Base-by-base conservation (phyloP, 2,888 invertebrate genomes). In the Meliscaeva auricollis region DNA sequence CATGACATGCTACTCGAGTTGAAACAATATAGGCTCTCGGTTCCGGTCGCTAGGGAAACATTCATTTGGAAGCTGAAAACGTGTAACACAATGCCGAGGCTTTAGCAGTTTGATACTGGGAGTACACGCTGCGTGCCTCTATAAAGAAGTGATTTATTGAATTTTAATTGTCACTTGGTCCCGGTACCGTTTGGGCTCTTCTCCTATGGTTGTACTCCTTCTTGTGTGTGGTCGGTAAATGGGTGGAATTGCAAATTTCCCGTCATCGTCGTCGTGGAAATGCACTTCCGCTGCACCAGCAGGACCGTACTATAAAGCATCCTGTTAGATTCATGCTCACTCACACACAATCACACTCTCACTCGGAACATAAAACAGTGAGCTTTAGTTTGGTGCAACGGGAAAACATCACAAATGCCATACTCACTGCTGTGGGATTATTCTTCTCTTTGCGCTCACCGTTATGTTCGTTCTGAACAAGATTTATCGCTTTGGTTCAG, bases 401-500 rank as follows among this genome's bases (percentile, higher is more conserved):
- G 20, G 13, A 20, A 32, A 64, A 35, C 0, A 32, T 9, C 0
- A 3, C n/a, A 13, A 46, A 66, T 66, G 64, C 17, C 64, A 30
- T 35, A 58, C 20, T 58, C 38, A 58, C 38, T 20, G 26, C 11
- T 38, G 35, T 38, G 35, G 58, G 58, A 58, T 58, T 58, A 58
- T 58, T 35, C 35, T 58, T 38, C 38, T 38, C 22, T 41, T 44
- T 15, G 35, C 17, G 13, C 48, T 50, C 32, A 8, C 35, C 20
- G 35, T 50, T 66, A 50, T 66, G 66, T 50, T 50, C 48, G 70
- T 52, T 75, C 68, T 26, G 38, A 80, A 62, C 44, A 80, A 80
- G 84, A 85, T 85, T 85, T 85, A 85, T 85, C 72, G 80, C 66
- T 46, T 75, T 17, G 74, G 70, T 79, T 79, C 46, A 72, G 70